Percentiles rank a stretch among this genome's conserved stretches.
Evolutionary conservation across 2,113 vertebrate species (phyloP).

Genomic region (Hyperoodon ampullatus): DNA sequence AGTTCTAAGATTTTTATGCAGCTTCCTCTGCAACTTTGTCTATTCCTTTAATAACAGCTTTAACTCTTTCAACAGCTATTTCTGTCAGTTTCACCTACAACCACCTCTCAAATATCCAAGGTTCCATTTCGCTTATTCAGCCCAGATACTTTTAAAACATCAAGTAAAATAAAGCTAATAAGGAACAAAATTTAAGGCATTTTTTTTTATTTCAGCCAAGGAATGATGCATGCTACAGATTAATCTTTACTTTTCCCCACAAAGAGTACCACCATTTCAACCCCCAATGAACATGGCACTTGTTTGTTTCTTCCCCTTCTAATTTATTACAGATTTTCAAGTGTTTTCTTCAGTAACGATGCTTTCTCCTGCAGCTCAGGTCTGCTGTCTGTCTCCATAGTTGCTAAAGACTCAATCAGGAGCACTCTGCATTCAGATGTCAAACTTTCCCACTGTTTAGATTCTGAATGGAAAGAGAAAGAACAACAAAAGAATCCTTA

Average conservation of each 20-base stretch:
- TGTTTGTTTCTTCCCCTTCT: conserved; percentile 73
- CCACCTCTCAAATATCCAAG: conserved; percentile 48
- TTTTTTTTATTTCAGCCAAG: conserved; percentile 88
- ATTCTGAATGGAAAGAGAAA: conserved; percentile 84
- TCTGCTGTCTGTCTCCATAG: conserved; percentile 93
- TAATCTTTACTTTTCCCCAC: conserved; percentile 83
- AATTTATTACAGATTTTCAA: conserved; percentile 87
- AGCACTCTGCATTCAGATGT: conserved; percentile 90
- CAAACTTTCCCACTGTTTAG: conserved; percentile 93
- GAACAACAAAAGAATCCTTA: background rate
- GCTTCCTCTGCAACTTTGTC: background rate
- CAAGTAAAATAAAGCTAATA: conserved; percentile 82
- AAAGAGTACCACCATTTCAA: conserved; percentile 82
- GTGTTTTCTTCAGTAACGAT: conserved; percentile 92
- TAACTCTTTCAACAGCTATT: conserved; percentile 25
- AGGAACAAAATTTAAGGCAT: conserved; percentile 87
- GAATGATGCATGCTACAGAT: conserved; percentile 90
- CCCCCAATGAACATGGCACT: conserved; percentile 86
- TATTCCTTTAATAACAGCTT: conserved; percentile 5
- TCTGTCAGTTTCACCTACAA: conserved; percentile 10
- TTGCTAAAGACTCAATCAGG: conserved; percentile 92
- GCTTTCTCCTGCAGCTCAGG: conserved; percentile 95
- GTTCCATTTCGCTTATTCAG: conserved; percentile 50
- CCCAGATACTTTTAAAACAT: conserved; percentile 61
- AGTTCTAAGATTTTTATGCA: background rate